A percentile compares a stretch with the other conserved stretches of the same genome.
Evolutionary conservation across 2,888 invertebrate genomes (phyloP).

Genomic region (Ennomos fuscantarius): DNA sequence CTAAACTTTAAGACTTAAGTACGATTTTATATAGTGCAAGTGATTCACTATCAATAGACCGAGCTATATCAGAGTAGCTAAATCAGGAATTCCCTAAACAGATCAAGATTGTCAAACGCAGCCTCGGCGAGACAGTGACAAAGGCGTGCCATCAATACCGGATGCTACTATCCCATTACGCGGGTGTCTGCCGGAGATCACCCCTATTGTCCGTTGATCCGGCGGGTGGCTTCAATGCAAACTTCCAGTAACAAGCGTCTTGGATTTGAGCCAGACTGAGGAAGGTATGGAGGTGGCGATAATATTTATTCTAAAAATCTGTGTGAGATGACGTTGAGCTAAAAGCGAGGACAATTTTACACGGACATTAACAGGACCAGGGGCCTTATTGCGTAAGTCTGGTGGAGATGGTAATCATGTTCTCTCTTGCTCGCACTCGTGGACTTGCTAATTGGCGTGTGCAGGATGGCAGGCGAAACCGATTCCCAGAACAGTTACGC

Average conservation of each 20-base stretch:
- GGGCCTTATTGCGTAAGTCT: too few species aligned
- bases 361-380: too few species aligned
- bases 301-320: too few species aligned
- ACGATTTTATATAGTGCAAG: neutral
- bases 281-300: slow-evolving; percentile 43
- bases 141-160: slow-evolving; percentile 41
- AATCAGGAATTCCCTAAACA: slow-evolving; percentile 32
- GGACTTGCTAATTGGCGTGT: too few species aligned
- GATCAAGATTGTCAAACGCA: slow-evolving; percentile 33
- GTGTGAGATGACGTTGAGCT: too few species aligned
- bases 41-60: neutral
- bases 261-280: slow-evolving; percentile 39
- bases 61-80: neutral
- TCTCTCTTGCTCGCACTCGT: too few species aligned
- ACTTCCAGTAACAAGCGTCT: slow-evolving; percentile 76
- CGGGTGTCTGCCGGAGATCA: slow-evolving; percentile 56
- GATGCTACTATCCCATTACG: slow-evolving; percentile 55
- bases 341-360: too few species aligned
- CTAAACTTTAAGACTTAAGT: too few species aligned
- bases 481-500: too few species aligned
- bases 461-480: too few species aligned
- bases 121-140: slow-evolving; percentile 35
- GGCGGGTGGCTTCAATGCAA: slow-evolving; percentile 67
- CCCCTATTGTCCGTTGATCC: slow-evolving; percentile 62
- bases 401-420: too few species aligned